These are phyloP conservation scores for Diadema setosum DNA, from an alignment of 35 echinoderm and acorn worm species.

Conservation along the genomic window DNA sequence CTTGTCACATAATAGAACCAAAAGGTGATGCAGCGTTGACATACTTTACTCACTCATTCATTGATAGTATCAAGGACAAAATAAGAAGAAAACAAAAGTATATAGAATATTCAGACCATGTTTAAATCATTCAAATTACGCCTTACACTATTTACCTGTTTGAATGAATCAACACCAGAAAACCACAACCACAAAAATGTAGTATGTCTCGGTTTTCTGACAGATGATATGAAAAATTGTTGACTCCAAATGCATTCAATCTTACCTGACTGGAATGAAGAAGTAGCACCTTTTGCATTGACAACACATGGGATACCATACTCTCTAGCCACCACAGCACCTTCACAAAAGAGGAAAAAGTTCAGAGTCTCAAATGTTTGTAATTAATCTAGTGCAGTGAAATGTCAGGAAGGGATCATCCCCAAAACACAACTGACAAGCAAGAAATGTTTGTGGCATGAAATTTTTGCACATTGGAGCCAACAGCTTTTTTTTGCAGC, in stretches of 20 bases:
- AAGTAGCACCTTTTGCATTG: conserved; percentile 30
- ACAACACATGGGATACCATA: conserved; percentile 59
- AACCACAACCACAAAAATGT: no score
- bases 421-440: no score
- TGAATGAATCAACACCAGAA: neutral
- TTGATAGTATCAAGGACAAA: no score
- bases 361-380: neutral
- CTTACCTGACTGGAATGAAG: conserved; percentile 43
- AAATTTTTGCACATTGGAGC: no score
- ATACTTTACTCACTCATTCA: no score
- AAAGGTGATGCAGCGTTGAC: no score
- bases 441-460: no score
- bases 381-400: no score
- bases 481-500: no score
- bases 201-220: neutral
- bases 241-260: neutral
- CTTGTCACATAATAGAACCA: no score
- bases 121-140: neutral
- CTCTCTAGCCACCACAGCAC: conserved; percentile 54
- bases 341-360: neutral
- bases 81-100: neutral
- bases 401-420: no score
- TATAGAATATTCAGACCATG: neutral
- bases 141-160: neutral
- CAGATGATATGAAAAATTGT: neutral